phyloP scores from a whole-genome alignment of 2,113 vertebrate species.

The Rissa tridactyla region DNA sequence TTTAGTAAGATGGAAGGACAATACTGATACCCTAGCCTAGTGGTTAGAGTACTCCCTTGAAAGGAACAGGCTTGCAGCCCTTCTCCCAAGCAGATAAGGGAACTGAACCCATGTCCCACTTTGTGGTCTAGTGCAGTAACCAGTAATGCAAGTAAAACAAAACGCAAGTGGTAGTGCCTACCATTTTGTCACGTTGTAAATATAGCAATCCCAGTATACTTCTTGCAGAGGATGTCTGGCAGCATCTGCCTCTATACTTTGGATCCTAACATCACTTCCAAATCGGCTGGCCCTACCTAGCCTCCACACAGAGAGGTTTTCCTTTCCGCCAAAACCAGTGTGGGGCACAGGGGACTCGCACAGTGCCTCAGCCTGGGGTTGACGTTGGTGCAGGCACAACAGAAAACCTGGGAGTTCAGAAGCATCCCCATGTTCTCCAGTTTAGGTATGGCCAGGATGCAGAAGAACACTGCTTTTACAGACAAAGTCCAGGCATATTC shows the following conservation, averaged over 20 bases:
- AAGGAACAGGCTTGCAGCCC: neutral
- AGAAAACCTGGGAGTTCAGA: neutral
- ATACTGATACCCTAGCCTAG: neutral
- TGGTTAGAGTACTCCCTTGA: neutral
- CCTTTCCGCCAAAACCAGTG: neutral
- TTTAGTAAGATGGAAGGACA: neutral
- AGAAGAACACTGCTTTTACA: neutral
- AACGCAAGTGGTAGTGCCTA: neutral
- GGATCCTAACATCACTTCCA: neutral
- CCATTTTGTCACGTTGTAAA: neutral
- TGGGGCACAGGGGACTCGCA: neutral
- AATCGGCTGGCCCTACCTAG: neutral
- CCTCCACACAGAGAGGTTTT: neutral
- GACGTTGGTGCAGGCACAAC: neutral
- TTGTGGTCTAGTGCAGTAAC: neutral
- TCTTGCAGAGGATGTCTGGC: neutral
- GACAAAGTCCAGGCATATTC: neutral
- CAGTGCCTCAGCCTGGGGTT: neutral
- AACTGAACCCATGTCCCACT: neutral
- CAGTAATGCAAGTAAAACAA: neutral
- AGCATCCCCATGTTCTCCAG: neutral
- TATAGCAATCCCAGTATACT: neutral
- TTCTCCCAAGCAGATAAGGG: neutral
- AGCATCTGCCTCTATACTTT: neutral
- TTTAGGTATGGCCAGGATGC: neutral